phyloP scores from a whole-genome alignment of 2,797 vertebrate genomes.

The Luscinia megarhynchos region DNA sequence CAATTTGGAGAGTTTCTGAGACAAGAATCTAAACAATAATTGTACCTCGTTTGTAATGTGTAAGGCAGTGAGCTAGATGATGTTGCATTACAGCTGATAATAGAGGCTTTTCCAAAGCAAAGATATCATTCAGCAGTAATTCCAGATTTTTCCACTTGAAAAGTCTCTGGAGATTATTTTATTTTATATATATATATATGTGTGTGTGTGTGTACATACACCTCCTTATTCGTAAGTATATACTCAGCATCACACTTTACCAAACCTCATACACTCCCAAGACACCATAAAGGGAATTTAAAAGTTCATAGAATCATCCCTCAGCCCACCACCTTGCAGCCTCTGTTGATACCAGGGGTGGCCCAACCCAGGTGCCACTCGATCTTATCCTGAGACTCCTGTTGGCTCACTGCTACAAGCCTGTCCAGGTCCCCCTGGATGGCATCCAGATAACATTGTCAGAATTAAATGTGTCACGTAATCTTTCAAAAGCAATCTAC shows the following conservation, averaged over 20 bases:
- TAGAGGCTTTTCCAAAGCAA: neutral
- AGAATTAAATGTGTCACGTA: neutral
- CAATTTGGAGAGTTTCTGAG: neutral
- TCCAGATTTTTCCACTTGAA: neutral
- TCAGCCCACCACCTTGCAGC: neutral
- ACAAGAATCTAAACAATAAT: neutral
- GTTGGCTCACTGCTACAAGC: neutral
- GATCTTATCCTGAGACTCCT: neutral
- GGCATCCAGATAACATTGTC: neutral
- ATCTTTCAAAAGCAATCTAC: neutral
- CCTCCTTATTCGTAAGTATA: neutral
- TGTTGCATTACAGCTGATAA: neutral
- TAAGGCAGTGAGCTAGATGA: neutral
- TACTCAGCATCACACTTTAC: neutral
- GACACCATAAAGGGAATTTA: neutral
- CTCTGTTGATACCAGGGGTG: fast-evolving
- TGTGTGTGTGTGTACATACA: no score
- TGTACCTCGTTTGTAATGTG: neutral
- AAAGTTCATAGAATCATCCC: neutral
- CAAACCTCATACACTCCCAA: neutral
- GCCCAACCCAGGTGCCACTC: neutral
- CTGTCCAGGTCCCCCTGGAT: neutral
- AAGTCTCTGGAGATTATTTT: neutral
- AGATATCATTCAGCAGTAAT: neutral
- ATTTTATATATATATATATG: neutral